Conservation (phyloP, 2,797 vertebrate genomes). For the Oryzias dopingdopingensis region DNA sequence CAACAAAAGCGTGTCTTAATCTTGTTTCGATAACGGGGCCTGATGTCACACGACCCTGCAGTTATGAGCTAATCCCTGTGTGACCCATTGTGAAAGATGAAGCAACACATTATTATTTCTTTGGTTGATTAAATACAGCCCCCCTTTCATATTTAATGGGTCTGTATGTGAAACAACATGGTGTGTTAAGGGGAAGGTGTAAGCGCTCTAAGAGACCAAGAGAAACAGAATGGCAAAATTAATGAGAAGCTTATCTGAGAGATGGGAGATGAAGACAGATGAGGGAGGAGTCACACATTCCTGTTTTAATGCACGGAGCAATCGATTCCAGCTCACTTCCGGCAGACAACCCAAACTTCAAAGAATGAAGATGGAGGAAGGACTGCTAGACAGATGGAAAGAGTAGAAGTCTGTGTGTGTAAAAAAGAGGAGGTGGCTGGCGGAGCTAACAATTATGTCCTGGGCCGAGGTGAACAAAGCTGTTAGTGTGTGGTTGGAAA, state of each 20-base stretch:
- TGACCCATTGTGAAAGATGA: too few species aligned
- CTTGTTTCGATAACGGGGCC: too few species aligned
- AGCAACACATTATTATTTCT: too few species aligned
- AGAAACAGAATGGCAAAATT: constrained; percentile 14
- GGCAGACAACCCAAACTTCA: constrained; percentile 61
- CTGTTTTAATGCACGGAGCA: constrained; percentile 70
- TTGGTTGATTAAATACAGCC: too few species aligned
- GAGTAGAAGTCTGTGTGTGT: constrained; percentile 20
- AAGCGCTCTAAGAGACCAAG: not conserved
- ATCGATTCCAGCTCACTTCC: constrained; percentile 72
- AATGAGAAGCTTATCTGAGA: constrained; percentile 40
- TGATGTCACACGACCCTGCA: too few species aligned
- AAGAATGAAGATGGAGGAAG: constrained; percentile 44
- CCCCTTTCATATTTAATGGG: too few species aligned
- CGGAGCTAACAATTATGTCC: constrained; percentile 17
- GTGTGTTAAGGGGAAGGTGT: too few species aligned
- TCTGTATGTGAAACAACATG: too few species aligned
- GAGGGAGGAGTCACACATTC: constrained; percentile 71
- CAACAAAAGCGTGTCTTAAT: too few species aligned
- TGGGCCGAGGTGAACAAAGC: constrained; percentile 68
- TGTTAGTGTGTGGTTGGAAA: constrained; percentile 56
- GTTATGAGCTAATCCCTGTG: too few species aligned
- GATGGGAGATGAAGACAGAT: constrained; percentile 40
- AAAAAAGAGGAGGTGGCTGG: constrained; percentile 32
- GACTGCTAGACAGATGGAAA: constrained; percentile 11